These are phyloP conservation scores for Zeuzera pyrina DNA, from an alignment of 2,888 invertebrate species.

Conservation along the genomic window DNA sequence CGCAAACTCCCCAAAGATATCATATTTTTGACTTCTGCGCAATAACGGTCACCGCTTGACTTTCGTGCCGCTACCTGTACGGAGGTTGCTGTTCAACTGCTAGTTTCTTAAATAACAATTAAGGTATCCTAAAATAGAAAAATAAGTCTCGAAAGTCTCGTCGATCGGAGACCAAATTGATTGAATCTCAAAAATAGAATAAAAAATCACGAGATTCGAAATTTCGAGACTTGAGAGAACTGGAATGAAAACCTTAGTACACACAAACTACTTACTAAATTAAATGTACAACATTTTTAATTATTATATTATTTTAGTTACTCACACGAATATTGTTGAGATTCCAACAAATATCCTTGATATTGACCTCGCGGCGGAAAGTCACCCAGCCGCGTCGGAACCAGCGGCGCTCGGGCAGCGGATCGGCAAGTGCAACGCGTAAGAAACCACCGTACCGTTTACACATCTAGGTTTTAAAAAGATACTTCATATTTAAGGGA, in stretches of 20 bases:
- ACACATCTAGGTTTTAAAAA: constrained; percentile 79
- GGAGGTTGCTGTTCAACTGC: too few relatives aligned
- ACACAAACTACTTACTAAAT: background rate
- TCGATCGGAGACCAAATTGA: background rate
- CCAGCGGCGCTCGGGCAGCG: constrained; percentile 96
- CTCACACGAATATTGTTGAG: constrained; percentile 92
- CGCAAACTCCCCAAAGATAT: too few relatives aligned
- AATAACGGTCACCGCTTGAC: too few relatives aligned
- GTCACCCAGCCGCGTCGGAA: constrained; percentile 99
- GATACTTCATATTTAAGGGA: background rate
- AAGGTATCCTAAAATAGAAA: too few relatives aligned
- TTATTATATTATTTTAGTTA: constrained; percentile 6
- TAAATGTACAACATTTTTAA: background rate
- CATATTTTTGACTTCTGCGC: too few relatives aligned
- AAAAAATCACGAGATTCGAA: background rate
- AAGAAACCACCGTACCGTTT: constrained; percentile 94
- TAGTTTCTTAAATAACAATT: too few relatives aligned
- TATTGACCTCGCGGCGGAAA: constrained; percentile 96
- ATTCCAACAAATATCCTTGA: constrained; percentile 99
- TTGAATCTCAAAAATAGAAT: background rate
- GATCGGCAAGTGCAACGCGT: constrained; percentile 96
- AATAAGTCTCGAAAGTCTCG: too few relatives aligned
- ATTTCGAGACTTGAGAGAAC: too few relatives aligned
- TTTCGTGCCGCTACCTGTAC: too few relatives aligned
- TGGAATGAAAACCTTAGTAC: too few relatives aligned